Evolutionary conservation across 2,797 vertebrate genomes (phyloP), one percentile per base, ranked within the genome.

Genomic region (Apodemus agrarius): DNA sequence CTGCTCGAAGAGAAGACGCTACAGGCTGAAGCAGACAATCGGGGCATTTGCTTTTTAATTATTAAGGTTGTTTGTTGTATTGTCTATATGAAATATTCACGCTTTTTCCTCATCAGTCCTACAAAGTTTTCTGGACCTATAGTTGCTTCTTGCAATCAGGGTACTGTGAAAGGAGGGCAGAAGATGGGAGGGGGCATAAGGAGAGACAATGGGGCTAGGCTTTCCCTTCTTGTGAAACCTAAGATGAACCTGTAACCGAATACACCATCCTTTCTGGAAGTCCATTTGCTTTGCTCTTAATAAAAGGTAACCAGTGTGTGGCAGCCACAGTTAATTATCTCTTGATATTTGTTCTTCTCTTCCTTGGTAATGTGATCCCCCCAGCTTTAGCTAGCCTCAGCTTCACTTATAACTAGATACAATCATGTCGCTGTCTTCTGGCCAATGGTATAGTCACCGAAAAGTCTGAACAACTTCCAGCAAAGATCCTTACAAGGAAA

Each of bases 221-320:
- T 75, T 93, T 96, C 52, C 24, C 59, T 91, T 94, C 52, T 49
- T 93, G 11, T 88, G 96, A 97, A 93, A 81, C 31, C 63, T 49
- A 93, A 96, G 72, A 79, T 69, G 34, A 83, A 84, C 52, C 34
- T 95, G 46, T 95, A 97, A 96, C 90, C 76, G 69, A 96, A 95
- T 76, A 94, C 43, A 57, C 29, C 24, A 89, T 83, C 65, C 59
- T 72, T 96, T 72, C 82, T 84, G 37, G 63, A 95, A 72, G 54
- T 89, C 52, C 91, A n/a, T 94, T 95, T 89, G 75, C 79, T 93
- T 96, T 97, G 91, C 31, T 16, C 52, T 96, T 93, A 96, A 84
- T 92, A 93, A 96, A 96, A 96, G 57, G 59, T 84, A 97, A 97
- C 79, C 49, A 91, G 75, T 59, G 14, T 95, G 89, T 74, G 59